Evolutionary conservation across 2,113 vertebrate genomes (phyloP), one percentile per base, ranked within the genome.

Genomic region (Phrynocephalus versicolor): DNA sequence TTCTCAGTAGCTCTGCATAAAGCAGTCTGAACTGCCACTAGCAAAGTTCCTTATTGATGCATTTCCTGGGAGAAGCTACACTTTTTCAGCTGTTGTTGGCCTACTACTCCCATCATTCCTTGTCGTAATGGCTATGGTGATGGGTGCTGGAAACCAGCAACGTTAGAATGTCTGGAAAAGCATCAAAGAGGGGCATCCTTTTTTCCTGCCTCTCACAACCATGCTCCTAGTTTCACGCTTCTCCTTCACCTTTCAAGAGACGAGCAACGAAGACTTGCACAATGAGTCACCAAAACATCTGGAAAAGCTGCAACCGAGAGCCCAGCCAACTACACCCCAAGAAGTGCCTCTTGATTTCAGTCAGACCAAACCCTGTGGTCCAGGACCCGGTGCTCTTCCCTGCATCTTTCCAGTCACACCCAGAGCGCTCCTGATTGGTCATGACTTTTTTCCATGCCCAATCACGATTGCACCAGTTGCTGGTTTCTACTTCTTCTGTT

Each of bases 221-320:
- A 19, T 58, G 6, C 14, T 74, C 39, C 57, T 78, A 85, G 67
- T 71, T 37, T 80, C 25, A 37, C 65, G 33, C 70, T 64, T 39
- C 14, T 30, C 55, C 37, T 85, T 62, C 72, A 45, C 10, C 25
- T 39, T 86, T 85, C 78, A 39, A 73, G 70, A 65, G 33, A 86
- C 1, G n/a, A 80, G 73, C 41, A 80, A 81, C 78, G 65, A 74
- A 81, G 65, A 9, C 58, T 86, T 55, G 78, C 70, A 35, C 37
- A 64, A 86, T 86, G 84, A 86, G 78, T 86, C 78, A 81, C 23
- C n/a, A 16, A 81, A 73, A 86, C 84, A 81, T 86, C 84, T 86
- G 77, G 78, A 74, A 86, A 86, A 35, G 19, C 71, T 74, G 84
- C 41, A 80, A 12, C 58, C 10, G 1, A 39, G 58, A 81, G n/a